Base-by-base conservation (phyloP, 2,888 invertebrate genomes). In the Brachycybe producta region DNA sequence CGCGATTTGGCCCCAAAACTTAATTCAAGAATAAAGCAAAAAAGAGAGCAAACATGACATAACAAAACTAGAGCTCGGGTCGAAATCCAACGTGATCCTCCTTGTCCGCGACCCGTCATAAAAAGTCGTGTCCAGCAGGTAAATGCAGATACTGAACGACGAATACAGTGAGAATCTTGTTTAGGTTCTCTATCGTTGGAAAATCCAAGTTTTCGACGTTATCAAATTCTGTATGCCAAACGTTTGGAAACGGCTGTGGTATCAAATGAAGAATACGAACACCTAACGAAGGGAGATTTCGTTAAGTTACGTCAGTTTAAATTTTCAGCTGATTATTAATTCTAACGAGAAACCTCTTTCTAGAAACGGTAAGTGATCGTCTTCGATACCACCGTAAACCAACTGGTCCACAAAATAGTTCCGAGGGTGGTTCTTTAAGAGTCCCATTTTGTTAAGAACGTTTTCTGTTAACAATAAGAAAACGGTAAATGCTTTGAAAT, bases 251-350 rank as follows among this genome's bases (percentile, higher is more conserved):
- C 1, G 92, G 90, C 5, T 75, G 73, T 1, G 94, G 79, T 60
- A 98, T 97, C 40, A 98, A 62, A 71, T 98, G 97, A 1, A 98
- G 67, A 55, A 97, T 75, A 52, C 85, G 84, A 52, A 95, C 92
- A 62, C 81, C 92, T 92, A 72, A 26, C 75, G 76, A 56, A 56
- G n/a, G n/a, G n/a, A n/a, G n/a, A n/a, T n/a, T n/a, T n/a, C n/a
- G n/a, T n/a, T n/a, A n/a, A n/a, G n/a, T n/a, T n/a, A n/a, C n/a
- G n/a, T n/a, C n/a, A n/a, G n/a, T n/a, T n/a, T n/a, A n/a, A n/a
- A n/a, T n/a, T n/a, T n/a, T n/a, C n/a, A n/a, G n/a, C n/a, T n/a
- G n/a, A n/a, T n/a, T n/a, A n/a, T n/a, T n/a, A n/a, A n/a, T n/a
- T n/a, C n/a, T n/a, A n/a, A n/a, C n/a, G n/a, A n/a, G n/a, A n/a